Base-by-base conservation (phyloP, 2,888 invertebrate species). In the Drosophila mayaguana region DNA sequence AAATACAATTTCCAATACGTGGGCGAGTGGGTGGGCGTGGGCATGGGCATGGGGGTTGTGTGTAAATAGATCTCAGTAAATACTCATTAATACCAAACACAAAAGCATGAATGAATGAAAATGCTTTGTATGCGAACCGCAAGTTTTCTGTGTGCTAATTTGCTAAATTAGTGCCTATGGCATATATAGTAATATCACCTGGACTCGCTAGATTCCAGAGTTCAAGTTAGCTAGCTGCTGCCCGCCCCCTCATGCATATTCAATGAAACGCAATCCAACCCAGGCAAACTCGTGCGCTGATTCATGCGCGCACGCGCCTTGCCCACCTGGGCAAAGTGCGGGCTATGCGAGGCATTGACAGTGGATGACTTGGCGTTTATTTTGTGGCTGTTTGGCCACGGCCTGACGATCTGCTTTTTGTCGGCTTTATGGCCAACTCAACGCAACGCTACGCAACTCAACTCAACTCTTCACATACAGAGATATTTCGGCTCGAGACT, bases 221-320 rank as follows among this genome's bases (percentile, higher is more conserved):
- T 78, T 78, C 68, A 65, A 38, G 6, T 20, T 25, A 34, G 45
- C n/a, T 32, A 25, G 45, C 60, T 43, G 3, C 25, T 51, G 72
- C 43, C n/a, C 2, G 36, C 36, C 36, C 8, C 43, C 38, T 50
- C 54, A 54, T 69, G 18, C 54, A 75, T 50, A 64, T 60, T 76
- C 77, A 72, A 76, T 71, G 59, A 70, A 14, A 12, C 20, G 25
- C 20, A 40, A 11, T 7, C 34, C 12, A 40, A 14, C 28, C 40
- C 12, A 40, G 7, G 8, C 40, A 40, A 25, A 28, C 40, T 40
- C 20, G 28, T 20, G 14, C 22, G 14, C 43, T 85, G 87, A 85
- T 57, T 85, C 84, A 85, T 68, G 7, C 32, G 66, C 70, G 89
- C 89, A 81, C 84, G 89, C 81, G 84, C 65, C 76, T 40, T 7